A percentile compares a stretch with the other conserved stretches of the same genome.
Conservation (phyloP, 2,888 invertebrate genomes). For the Liopterus haemorrhoidalis region DNA sequence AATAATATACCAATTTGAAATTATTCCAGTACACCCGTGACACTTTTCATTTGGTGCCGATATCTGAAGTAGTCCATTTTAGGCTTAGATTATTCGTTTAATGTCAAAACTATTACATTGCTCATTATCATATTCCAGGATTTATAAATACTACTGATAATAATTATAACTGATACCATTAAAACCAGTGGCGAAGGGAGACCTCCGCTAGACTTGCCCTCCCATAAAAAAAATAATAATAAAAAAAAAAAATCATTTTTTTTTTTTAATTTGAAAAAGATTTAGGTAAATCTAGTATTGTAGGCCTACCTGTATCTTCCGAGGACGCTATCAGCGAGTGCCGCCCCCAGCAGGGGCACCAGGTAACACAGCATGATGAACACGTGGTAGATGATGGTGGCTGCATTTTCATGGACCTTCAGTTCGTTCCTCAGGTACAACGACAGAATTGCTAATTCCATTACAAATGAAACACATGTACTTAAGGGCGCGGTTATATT, state of each 20-base stretch:
- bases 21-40: too few relatives aligned
- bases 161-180: background rate
- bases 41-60: too few relatives aligned
- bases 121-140: too few relatives aligned
- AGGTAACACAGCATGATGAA: constrained; percentile 74
- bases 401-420: constrained; percentile 57
- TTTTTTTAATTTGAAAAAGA: background rate
- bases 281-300: constrained; percentile 1
- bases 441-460: constrained; percentile 66
- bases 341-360: constrained; percentile 67
- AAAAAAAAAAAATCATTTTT: too few relatives aligned
- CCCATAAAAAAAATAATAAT: too few relatives aligned
- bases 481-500: too few relatives aligned
- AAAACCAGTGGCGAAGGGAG: too few relatives aligned
- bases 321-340: constrained; percentile 71
- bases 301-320: constrained; percentile 59
- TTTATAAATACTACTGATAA: constrained; percentile 2
- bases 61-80: too few relatives aligned
- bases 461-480: constrained; percentile 6
- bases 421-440: constrained; percentile 68
- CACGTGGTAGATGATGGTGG: constrained; percentile 70
- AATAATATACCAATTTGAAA: too few relatives aligned
- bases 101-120: too few relatives aligned
- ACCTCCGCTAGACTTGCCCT: too few relatives aligned
- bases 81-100: too few relatives aligned